Base-by-base conservation (phyloP, 2,888 invertebrate genomes). In the Drosophila paracracens region DNA sequence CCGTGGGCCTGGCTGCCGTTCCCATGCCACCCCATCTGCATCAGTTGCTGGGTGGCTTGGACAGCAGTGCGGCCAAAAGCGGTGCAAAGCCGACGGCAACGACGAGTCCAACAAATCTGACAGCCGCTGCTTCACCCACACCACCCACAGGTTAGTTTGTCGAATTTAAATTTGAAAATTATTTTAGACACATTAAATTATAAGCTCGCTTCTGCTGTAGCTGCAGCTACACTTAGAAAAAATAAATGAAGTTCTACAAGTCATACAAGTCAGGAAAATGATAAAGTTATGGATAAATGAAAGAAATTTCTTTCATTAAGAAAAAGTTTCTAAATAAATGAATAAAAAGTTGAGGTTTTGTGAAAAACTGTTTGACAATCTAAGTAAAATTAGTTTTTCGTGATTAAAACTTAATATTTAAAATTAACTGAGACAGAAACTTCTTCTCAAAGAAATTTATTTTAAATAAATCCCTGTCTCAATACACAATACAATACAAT, bases 11-110 rank as follows among this genome's bases (percentile, higher is more conserved):
- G 70, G 79, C 90, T 50, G 62, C 81, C 16, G 60, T 85, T 40
- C 84, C 85, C 27, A 62, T 84, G 83, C 87, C 80, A 62, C 74
- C 85, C 36, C 82, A 87, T 78, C 61, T 89, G 74, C 85, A 76
- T 16, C 57, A 40, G 27, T 76, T 74, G 65, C 68, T 76, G 67
- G 76, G 75, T 13, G 81, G 71, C 56, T 43, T 79, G 48, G 80
- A 81, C 54, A 54, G 48, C 53, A 57, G 43, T 18, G 36, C 64
- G 8, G 35, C 52, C 1, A 71, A 77, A 33, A 58, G 68, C 38
- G 74, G 63, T 57, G 66, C 73, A 21, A 83, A 73, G 81, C 83
- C 84, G 90, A 57, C 88, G 85, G 88, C 72, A 81, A 70, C 66
- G 0, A 25, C 62, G 16, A 62, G 65, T 33, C 65, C 67, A 46